Conservation (phyloP, 2,113 vertebrate genomes). For the Paracanthobrama guichenoti region DNA sequence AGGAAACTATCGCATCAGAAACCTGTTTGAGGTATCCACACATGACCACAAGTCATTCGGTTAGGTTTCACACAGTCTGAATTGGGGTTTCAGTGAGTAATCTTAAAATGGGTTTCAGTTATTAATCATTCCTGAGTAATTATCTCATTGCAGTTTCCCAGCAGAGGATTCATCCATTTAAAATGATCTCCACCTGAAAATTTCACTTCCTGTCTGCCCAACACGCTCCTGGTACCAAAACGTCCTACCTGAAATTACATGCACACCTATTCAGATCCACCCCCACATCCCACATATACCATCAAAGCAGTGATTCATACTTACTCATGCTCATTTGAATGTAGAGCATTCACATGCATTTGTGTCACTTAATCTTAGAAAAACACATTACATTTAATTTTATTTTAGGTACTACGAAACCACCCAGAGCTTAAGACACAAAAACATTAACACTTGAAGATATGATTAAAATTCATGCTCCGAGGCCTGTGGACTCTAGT, state of each 20-base stretch:
- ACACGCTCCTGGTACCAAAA: not conserved
- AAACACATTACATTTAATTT: not conserved
- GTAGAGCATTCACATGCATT: not conserved
- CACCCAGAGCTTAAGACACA: not conserved
- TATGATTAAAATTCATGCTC: constrained; percentile 11
- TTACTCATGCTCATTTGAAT: not conserved
- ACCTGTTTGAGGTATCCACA: not conserved
- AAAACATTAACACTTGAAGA: not conserved
- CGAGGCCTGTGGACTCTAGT: not conserved
- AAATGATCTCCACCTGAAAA: not conserved
- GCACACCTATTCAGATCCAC: constrained; percentile 9
- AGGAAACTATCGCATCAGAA: not conserved
- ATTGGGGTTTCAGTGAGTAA: not conserved
- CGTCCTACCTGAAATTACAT: constrained; percentile 8
- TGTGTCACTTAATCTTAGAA: not conserved
- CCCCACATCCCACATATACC: not conserved
- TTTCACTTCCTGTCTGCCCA: not conserved
- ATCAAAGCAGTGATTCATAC: constrained; percentile 6
- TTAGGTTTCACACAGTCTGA: not conserved
- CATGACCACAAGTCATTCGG: not conserved
- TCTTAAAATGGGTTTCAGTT: not conserved
- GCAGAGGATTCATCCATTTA: not conserved
- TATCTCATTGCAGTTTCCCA: not conserved
- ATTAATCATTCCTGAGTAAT: constrained; percentile 18
- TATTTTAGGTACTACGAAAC: not conserved